Base-by-base conservation (phyloP, 2,113 vertebrate genomes). In the Diadophis punctatus region DNA sequence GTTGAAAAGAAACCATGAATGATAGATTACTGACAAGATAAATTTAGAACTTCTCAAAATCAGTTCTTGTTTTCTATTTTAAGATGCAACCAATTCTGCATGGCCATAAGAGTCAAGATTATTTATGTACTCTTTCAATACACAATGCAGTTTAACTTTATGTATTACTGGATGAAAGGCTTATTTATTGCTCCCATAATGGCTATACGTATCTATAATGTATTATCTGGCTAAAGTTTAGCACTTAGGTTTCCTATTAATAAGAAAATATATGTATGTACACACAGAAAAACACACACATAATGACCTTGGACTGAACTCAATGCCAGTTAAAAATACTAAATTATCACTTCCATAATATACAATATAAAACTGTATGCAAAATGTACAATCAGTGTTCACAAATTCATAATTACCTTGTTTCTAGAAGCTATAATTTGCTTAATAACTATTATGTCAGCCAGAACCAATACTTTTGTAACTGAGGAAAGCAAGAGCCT, bases 341-440 rank as follows among this genome's bases (percentile, higher is more conserved):
- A 43, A 80, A 80, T 22, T 80, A 49, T 60, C 14, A 53, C 16
- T 34, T 27, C 8, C 20, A 89, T 22, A 30, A 34, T 55, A 91
- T 34, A 58, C 22, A 68, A 80, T 80, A 80, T 80, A 80, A 80
- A 80, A 58, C 7, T 56, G 30, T 14, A 43, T 43, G 3, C 12
- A 49, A n/a, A 10, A 80, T 22, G n/a, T 27, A 85, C 23, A 55
- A 49, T 34, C 14, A 7, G 3, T 53, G 46, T 89, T 52, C 46
- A 90, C 7, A 90, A 92, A 58, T 56, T 3, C 14, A 39, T 39
- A 93, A 96, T 92, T 97, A 99, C 99, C 98, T 99, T 99, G 97
- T 99, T 99, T 96, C 99, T 98, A 16, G 99, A 99, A 91, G 98
- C 97, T 97, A 99, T 98, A 97, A 99, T 99, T 96, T 99, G 99